These are phyloP conservation scores for Oxyura jamaicensis DNA, from an alignment of 2,113 vertebrate species.

Conservation along the genomic window DNA sequence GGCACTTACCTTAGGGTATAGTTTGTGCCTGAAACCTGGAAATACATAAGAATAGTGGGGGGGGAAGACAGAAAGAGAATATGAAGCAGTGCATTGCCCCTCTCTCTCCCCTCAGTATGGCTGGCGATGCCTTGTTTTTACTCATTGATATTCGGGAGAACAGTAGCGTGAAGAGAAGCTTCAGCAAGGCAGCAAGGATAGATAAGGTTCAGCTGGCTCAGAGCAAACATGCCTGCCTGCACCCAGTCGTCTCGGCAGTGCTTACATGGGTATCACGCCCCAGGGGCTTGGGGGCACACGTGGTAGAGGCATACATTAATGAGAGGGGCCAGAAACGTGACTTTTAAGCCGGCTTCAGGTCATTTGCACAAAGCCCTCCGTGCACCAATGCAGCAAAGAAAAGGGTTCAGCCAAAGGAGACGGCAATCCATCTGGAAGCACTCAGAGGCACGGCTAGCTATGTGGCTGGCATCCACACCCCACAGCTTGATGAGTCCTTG, in stretches of 20 bases:
- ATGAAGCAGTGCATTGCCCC: background rate
- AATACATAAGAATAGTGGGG: background rate
- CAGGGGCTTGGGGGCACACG: background rate
- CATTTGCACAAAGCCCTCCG: background rate
- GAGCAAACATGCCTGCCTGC: background rate
- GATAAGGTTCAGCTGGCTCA: constrained; percentile 4
- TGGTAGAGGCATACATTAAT: background rate
- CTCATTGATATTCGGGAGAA: constrained; percentile 27
- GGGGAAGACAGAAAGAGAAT: background rate
- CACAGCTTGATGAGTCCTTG: background rate
- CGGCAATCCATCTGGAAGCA: background rate
- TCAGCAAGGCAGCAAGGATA: constrained; percentile 42
- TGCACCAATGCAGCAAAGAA: background rate
- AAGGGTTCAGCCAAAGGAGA: background rate
- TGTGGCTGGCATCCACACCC: background rate
- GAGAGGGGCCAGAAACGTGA: background rate
- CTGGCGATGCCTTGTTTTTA: background rate
- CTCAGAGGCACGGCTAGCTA: fast-evolving
- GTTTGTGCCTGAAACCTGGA: background rate
- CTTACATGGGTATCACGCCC: background rate
- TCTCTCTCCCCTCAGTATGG: background rate
- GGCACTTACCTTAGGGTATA: background rate
- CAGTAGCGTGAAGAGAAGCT: constrained; percentile 19
- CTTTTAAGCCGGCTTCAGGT: background rate
- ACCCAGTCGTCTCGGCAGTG: background rate